Evolutionary conservation across 1,140 invertebrate genomes (phyloP).

Genomic region (Heliconius congener): DNA sequence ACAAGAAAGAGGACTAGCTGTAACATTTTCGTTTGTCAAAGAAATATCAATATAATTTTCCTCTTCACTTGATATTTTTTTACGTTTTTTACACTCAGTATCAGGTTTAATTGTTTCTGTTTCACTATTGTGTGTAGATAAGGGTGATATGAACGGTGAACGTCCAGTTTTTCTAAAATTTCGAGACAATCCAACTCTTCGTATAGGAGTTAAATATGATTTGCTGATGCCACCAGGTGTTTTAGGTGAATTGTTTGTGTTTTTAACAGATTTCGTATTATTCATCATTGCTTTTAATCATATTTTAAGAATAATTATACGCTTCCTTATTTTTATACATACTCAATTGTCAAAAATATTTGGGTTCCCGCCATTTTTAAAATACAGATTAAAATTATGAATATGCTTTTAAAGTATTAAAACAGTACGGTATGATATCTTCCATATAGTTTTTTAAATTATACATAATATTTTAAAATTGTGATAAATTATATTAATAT

Average conservation of each 20-base stretch:
- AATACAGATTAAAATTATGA: neutral
- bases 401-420: no score
- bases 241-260: slow-evolving; percentile 61
- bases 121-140: slow-evolving; percentile 40
- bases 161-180: slow-evolving; percentile 64
- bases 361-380: slow-evolving; percentile 25
- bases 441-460: no score
- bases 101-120: slow-evolving; percentile 34
- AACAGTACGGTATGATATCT: no score
- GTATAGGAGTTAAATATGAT: slow-evolving; percentile 66
- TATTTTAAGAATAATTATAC: neutral
- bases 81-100: slow-evolving; percentile 47
- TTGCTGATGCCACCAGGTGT: slow-evolving; percentile 74
- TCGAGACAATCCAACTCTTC: slow-evolving; percentile 67
- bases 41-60: slow-evolving; percentile 16
- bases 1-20: slow-evolving; percentile 3
- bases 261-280: slow-evolving; percentile 34
- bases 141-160: slow-evolving; percentile 70
- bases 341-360: slow-evolving; percentile 32
- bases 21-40: slow-evolving; percentile 14
- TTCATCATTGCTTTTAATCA: slow-evolving; percentile 24
- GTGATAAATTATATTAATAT: no score
- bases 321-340: slow-evolving; percentile 3
- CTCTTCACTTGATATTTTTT: slow-evolving; percentile 20
- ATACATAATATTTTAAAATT: no score